Base-by-base conservation (phyloP, 2,888 invertebrate species). In the Matsumyia berberina region DNA sequence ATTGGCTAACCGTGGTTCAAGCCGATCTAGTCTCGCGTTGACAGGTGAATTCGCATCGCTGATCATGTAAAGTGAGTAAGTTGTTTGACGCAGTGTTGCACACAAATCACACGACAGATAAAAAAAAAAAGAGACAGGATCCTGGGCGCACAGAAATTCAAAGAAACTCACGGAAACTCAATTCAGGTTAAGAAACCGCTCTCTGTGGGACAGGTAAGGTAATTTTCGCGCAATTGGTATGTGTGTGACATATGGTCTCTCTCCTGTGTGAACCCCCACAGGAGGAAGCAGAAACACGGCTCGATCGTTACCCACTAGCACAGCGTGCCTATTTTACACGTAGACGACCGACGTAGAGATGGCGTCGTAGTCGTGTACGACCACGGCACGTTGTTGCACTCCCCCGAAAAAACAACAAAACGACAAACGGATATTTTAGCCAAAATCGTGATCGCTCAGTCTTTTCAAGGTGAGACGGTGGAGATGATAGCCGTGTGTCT, bases 401-500 rank as follows among this genome's bases (percentile, higher is more conserved):
- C 67, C 73, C 73, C 44, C 67, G 7, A 55, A 57, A 81, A 29
- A 70, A 6, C 51, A 9, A 49, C 31, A 17, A 46, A 5, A 8
- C n/a, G 53, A 35, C 44, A 74, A 74, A 58, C 58, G 67, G 83
- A 83, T 85, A 79, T 80, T 85, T 80, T 80, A 85, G 69, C 69
- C 66, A 31, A 85, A 85, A 85, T 85, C 85, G 85, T 85, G 85
- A 85, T 80, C 74, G 80, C 66, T 70, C 69, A 76, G 74, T 76
- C 80, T 85, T 76, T 85, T 85, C 85, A 85, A 85, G 85, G 85
- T 85, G 85, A 85, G 80, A 85, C 83, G 79, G 79, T 80, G 79
- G 80, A 80, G 79, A 85, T 85, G 85, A 85, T 85, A 85, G 85
- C 85, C 80, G 85, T 85, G 85, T 85, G 85, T 85, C 85, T 85